Conservation (phyloP, 2,797 vertebrate species). For the Epinephelus malabaricus region DNA sequence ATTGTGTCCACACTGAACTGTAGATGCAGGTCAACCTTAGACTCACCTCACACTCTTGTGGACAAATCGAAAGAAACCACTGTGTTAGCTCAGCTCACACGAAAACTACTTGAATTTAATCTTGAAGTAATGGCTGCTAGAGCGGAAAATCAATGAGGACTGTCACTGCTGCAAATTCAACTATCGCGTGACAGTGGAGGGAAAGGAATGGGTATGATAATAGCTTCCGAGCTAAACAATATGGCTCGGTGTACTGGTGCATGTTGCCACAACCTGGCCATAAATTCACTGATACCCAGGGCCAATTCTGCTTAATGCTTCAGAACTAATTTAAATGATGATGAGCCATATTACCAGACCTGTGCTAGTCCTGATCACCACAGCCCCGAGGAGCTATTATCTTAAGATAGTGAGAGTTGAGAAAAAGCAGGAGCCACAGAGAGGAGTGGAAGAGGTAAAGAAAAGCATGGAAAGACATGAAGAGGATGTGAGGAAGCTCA, state of each 20-base stretch:
- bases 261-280: slow-evolving; percentile 57
- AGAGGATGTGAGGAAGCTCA: neutral
- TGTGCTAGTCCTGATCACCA: slow-evolving; percentile 33
- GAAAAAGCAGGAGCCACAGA: slow-evolving; percentile 4
- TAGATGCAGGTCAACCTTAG: slow-evolving; percentile 4
- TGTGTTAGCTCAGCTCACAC: neutral
- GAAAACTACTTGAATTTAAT: slow-evolving; percentile 25
- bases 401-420: slow-evolving; percentile 8
- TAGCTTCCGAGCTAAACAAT: slow-evolving; percentile 54
- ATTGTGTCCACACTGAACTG: slow-evolving; percentile 4
- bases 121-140: slow-evolving; percentile 29
- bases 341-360: slow-evolving; percentile 52
- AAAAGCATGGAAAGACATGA: neutral
- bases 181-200: slow-evolving; percentile 32
- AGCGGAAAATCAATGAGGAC: slow-evolving; percentile 51
- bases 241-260: slow-evolving; percentile 49
- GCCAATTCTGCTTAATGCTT: slow-evolving; percentile 73
- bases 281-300: slow-evolving; percentile 62
- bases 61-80: slow-evolving; percentile 6
- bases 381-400: slow-evolving; percentile 13
- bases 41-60: neutral
- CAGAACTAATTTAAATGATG: slow-evolving; percentile 78
- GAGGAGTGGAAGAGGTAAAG: neutral
- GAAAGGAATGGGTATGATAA: slow-evolving; percentile 46
- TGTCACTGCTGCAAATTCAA: slow-evolving; percentile 40